These are phyloP conservation scores for Apis florea DNA, from an alignment of 1,140 invertebrate genomes.

Conservation along the genomic window DNA sequence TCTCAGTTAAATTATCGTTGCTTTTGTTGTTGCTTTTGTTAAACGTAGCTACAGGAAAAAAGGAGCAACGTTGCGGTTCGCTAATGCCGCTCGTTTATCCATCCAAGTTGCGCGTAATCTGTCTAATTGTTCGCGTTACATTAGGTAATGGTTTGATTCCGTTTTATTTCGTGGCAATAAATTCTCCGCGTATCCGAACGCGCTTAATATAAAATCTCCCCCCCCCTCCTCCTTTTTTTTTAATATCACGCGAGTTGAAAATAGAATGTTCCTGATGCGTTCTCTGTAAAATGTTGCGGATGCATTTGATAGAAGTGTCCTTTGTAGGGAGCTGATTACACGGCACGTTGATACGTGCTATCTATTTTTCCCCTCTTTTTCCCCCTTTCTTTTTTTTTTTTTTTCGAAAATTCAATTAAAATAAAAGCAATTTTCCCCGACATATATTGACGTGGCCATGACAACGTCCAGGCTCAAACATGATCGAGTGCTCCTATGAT, in stretches of 20 bases:
- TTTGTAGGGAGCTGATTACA: constrained; percentile 9
- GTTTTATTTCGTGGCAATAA: too few species aligned
- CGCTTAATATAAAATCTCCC: too few species aligned
- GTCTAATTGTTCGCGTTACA: neutral
- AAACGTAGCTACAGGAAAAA: neutral
- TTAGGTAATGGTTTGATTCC: neutral
- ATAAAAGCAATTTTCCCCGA: constrained; percentile 19
- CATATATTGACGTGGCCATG: constrained; percentile 16
- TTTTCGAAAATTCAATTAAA: constrained; percentile 22
- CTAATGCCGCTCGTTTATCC: neutral
- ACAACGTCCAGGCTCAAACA: constrained; percentile 27
- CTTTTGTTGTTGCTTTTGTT: too few species aligned
- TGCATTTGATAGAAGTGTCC: neutral
- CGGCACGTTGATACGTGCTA: neutral
- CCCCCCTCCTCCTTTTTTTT: too few species aligned
- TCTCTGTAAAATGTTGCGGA: constrained; percentile 1
- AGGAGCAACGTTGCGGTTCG: neutral
- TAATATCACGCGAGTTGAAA: neutral
- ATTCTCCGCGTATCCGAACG: too few species aligned
- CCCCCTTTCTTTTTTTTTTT: neutral
- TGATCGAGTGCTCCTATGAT: constrained; percentile 25
- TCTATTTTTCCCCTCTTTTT: neutral
- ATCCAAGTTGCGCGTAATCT: neutral
- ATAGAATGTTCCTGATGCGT: neutral
- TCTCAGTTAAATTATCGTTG: too few species aligned